Evolutionary conservation across 2,797 vertebrate species (phyloP).

Genomic region (Gallinago solitaria): DNA sequence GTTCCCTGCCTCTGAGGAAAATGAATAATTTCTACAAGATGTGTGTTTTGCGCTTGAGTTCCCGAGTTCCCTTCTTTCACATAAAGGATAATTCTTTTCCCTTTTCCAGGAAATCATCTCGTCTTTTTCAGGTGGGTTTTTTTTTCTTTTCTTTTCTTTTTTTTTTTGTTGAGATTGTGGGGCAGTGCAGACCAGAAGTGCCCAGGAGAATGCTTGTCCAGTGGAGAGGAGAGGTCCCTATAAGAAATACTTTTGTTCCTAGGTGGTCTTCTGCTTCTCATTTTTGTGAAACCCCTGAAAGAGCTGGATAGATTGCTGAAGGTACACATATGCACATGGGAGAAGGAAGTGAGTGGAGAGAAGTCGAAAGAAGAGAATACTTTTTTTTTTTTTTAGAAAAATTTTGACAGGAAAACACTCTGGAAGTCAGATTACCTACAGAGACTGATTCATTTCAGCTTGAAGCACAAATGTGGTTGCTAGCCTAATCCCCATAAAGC

Average conservation of each 20-base stretch:
- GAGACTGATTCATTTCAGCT: conserved; percentile 24
- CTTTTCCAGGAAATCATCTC: background rate
- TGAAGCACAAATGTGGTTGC: conserved; percentile 25
- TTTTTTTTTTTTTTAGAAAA: background rate
- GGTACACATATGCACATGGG: background rate
- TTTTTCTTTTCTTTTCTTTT: background rate
- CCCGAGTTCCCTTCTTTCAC: background rate
- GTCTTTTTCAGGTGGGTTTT: rapidly evolving
- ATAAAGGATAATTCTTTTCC: background rate
- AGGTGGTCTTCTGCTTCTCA: background rate
- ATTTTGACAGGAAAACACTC: background rate
- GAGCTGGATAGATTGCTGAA: background rate
- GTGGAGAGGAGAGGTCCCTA: background rate
- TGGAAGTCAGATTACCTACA: background rate
- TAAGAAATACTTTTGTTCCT: background rate
- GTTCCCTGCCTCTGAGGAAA: background rate
- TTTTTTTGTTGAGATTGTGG: no score
- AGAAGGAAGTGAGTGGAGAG: background rate
- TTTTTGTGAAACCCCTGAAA: background rate
- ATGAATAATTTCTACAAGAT: background rate
- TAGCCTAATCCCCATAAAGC: conserved; percentile 36
- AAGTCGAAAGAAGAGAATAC: background rate
- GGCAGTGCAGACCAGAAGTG: background rate
- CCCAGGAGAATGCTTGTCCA: background rate
- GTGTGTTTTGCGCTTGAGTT: background rate